These are phyloP conservation scores for Drosophila lacteicornis DNA, from an alignment of 1,140 invertebrate genomes.

Conservation along the genomic window DNA sequence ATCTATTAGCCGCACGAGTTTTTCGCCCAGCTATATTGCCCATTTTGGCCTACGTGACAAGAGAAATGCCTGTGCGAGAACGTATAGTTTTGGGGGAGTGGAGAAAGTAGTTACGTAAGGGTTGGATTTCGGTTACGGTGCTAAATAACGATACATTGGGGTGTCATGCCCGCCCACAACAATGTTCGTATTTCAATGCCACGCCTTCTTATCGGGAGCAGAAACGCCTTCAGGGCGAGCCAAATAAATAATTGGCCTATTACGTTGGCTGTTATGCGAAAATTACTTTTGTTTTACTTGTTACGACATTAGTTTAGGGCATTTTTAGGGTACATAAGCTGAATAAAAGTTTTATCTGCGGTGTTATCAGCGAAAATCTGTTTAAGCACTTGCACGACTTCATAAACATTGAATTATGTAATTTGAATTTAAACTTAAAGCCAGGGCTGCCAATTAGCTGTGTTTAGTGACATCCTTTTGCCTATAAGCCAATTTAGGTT, in stretches of 20 bases:
- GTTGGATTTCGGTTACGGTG: slow-evolving; percentile 6
- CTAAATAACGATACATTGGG: slow-evolving; percentile 13
- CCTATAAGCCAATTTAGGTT: background rate
- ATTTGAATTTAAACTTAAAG: background rate
- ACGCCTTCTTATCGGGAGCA: slow-evolving; percentile 11
- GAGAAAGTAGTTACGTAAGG: slow-evolving; percentile 42
- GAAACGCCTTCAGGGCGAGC: background rate
- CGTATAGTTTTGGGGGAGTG: slow-evolving; percentile 12
- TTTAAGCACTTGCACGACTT: too few relatives aligned
- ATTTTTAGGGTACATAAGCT: background rate
- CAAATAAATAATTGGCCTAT: slow-evolving; percentile 29
- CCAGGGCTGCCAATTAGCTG: background rate
- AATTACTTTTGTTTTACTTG: background rate
- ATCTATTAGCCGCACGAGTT: slow-evolving; percentile 68
- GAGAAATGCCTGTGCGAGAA: slow-evolving; percentile 28
- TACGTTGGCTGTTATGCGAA: slow-evolving; percentile 8
- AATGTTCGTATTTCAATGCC: background rate
- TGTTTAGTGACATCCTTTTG: background rate
- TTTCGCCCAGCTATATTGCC: slow-evolving; percentile 22
- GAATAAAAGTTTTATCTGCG: background rate
- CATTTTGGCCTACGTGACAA: slow-evolving; percentile 74
- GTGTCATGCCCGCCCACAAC: background rate
- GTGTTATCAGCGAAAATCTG: background rate
- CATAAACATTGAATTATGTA: too few relatives aligned
- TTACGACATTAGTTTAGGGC: background rate